phyloP scores from a whole-genome alignment of 2,888 invertebrate genomes.

The Chydorus sphaericus region DNA sequence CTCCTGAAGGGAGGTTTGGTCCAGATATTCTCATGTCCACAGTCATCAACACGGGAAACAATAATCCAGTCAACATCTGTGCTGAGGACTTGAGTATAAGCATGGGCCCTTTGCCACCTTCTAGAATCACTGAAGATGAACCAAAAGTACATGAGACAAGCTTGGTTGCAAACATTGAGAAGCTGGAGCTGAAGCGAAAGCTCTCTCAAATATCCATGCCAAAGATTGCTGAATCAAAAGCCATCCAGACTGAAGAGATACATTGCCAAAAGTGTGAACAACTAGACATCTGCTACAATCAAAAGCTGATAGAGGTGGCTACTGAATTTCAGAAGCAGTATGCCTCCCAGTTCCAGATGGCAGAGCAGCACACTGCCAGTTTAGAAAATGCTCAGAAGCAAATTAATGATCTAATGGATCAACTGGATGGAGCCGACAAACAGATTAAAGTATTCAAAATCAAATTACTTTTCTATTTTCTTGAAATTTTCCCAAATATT shows the following conservation, averaged over 20 bases:
- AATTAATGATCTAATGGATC: conserved; percentile 5
- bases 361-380: neutral
- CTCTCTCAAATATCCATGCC: neutral
- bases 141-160: neutral
- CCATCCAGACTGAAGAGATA: neutral
- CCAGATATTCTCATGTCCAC: conserved; percentile 6
- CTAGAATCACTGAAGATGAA: neutral
- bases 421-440: conserved; percentile 11
- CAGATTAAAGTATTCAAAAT: conserved; percentile 7
- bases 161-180: neutral
- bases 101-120: conserved; percentile 8
- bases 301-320: conserved; percentile 5
- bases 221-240: neutral
- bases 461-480: neutral
- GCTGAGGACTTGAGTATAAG: conserved; percentile 2
- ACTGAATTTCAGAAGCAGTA: conserved; percentile 4
- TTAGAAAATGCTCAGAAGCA: conserved; percentile 1
- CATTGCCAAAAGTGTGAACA: conserved; percentile 1
- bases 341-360: neutral
- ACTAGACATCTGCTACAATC: neutral
- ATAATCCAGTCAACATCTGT: neutral
- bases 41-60: neutral
- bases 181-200: neutral
- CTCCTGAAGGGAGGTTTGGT: conserved; percentile 2
- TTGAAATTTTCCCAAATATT: neutral